Evolutionary conservation across 2,888 invertebrate species (phyloP), one percentile per base, ranked within the genome.

Genomic region (Sisyra terminalis): DNA sequence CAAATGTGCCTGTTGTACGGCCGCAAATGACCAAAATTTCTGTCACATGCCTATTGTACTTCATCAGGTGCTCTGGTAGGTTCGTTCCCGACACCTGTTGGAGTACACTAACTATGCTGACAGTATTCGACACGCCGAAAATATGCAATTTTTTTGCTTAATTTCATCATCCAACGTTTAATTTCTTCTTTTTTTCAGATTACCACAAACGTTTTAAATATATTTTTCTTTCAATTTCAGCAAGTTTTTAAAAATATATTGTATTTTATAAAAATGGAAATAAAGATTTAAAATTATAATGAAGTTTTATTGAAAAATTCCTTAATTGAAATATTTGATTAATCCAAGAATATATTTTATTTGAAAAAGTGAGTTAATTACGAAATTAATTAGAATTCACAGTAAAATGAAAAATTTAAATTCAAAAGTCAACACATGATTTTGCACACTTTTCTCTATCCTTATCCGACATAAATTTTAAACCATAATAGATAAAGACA

Each of bases 51-150:
- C 84, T 83, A 88, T 89, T 90, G 89, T 90, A 90, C 89, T 90
- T 89, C 89, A 89, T 89, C 89, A 90, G 89, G 89, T 90, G 89
- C 89, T 90, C 89, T 89, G 89, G 89, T 87, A 76, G 71, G 71
- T 64, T 67, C 60, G 71, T 77, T 83, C 89, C 89, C 87, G 89
- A 88, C 88, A 88, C 85, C 87, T 89, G 88, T 85, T 87, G 89
- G 87, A 89, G 89, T 89, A 85, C 89, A 89, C 86, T 86, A 85
- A 84, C 84, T 86, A 81, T 85, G 86, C 65, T 77, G 77, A 70
- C 73, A 69, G 67, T 65, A 60, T 50, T 58, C 71, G 15, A 18
- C 42, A 8, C 16, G 9, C 39, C 11, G 40, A 39, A 44, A 46
- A 42, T 44, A 44, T 35, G 10, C 35, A 13, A 14, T 13, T 13